Percentiles rank a stretch among this genome's conserved stretches.
Conservation (phyloP, 2,113 vertebrate genomes). For the Machaerirhynchus nigripectus region DNA sequence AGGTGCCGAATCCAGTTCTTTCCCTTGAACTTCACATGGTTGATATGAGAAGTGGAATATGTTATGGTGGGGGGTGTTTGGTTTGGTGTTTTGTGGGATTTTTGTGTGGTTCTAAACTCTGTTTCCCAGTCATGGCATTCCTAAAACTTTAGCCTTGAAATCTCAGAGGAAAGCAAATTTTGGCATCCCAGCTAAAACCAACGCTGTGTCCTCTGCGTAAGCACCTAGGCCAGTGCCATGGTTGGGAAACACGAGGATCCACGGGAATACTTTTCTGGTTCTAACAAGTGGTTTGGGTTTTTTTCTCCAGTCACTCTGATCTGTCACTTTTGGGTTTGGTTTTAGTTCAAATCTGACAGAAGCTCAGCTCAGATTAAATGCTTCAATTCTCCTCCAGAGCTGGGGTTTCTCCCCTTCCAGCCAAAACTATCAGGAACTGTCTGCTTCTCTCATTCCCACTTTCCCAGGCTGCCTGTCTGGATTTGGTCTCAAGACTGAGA, state of each 20-base stretch:
- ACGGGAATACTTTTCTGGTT: background rate
- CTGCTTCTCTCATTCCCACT: background rate
- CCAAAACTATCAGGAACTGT: background rate
- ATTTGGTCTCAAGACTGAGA: background rate
- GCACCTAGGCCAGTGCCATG: too few relatives aligned
- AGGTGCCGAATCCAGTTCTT: background rate
- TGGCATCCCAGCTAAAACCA: too few relatives aligned
- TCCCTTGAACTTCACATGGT: background rate
- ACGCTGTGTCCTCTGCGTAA: rapidly evolving
- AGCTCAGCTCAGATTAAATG: background rate
- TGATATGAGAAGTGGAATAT: background rate
- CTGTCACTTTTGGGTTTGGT: background rate
- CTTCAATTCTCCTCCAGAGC: background rate
- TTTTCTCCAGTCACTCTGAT: background rate
- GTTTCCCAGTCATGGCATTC: background rate
- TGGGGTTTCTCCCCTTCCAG: background rate
- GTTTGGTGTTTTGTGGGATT: background rate
- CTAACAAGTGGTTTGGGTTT: background rate
- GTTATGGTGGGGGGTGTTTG: too few relatives aligned
- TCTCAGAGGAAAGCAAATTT: background rate
- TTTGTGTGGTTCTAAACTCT: background rate
- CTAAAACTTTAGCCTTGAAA: background rate
- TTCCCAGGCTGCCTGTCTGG: background rate
- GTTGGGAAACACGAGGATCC: background rate
- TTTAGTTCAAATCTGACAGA: background rate